Percentiles rank a stretch among this genome's conserved stretches.
Conservation (phyloP, 2,113 vertebrate genomes). For the Tauraco erythrolophus region DNA sequence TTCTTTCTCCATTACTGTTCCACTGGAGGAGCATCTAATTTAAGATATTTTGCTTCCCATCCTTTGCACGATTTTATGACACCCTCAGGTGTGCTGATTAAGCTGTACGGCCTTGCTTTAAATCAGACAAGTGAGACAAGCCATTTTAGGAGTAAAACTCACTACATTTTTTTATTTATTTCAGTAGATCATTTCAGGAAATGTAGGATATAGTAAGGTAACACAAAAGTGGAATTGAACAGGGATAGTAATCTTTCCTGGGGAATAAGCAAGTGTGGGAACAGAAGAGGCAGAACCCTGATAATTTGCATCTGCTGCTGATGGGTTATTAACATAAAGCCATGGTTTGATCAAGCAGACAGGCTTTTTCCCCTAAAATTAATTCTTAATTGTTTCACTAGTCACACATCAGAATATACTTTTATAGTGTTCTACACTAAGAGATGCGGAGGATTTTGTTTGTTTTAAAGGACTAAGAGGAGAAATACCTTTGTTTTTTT, state of each 20-base stretch:
- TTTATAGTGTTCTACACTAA: neutral
- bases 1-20: neutral
- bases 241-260: neutral
- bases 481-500: neutral
- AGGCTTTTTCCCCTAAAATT: neutral
- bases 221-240: neutral
- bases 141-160: neutral
- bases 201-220: neutral
- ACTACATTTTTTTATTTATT: neutral
- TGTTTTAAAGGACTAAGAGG: neutral
- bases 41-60: neutral
- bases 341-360: neutral
- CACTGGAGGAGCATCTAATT: constrained; percentile 5
- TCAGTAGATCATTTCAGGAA: neutral
- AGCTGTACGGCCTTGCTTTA: neutral
- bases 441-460: fast-evolving
- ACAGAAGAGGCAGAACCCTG: neutral
- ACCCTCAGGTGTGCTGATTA: constrained; percentile 7
- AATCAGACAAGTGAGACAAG: neutral
- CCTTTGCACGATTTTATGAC: neutral
- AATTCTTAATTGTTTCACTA: neutral
- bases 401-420: neutral
- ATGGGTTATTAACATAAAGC: neutral
- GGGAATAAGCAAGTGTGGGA: neutral
- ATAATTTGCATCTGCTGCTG: neutral